Evolutionary conservation across 2,888 invertebrate species (phyloP).

Genomic region (Dione juno): DNA sequence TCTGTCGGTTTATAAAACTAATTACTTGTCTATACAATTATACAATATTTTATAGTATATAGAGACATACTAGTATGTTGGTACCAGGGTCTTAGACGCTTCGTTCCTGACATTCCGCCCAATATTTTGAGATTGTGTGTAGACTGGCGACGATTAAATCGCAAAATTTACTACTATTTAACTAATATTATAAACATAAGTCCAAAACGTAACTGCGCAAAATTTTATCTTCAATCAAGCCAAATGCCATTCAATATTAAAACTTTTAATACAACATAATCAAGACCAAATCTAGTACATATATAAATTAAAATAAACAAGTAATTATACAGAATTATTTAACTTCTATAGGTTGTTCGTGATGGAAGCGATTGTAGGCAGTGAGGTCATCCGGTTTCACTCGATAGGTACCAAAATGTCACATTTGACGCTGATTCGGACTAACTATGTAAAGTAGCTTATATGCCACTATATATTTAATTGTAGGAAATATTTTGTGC

Average conservation of each 20-base stretch:
- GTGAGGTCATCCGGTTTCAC: conserved; percentile 71
- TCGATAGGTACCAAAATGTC: conserved; percentile 71
- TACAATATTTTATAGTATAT: no score
- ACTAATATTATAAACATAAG: background rate
- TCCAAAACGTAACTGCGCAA: background rate
- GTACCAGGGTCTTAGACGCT: no score
- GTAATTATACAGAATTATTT: conserved; percentile 29
- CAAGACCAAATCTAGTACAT: conserved; percentile 4
- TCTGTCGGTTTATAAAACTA: no score
- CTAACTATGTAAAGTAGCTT: conserved; percentile 46
- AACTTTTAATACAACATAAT: background rate
- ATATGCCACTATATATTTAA: no score
- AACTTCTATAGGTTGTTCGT: conserved; percentile 34
- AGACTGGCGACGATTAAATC: no score
- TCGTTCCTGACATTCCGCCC: no score
- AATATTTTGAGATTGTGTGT: no score
- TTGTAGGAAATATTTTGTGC: background rate
- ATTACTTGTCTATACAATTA: no score
- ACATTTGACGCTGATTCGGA: conserved; percentile 52
- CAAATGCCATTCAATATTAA: conserved; percentile 1
- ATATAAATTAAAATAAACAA: conserved; percentile 10
- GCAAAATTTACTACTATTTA: no score
- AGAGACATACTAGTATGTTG: no score
- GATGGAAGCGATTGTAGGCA: conserved; percentile 55
- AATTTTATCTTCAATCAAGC: background rate